A percentile compares a stretch with the other conserved stretches of the same genome.
Conservation (phyloP, 2,113 vertebrate genomes). For the Platichthys stellatus region DNA sequence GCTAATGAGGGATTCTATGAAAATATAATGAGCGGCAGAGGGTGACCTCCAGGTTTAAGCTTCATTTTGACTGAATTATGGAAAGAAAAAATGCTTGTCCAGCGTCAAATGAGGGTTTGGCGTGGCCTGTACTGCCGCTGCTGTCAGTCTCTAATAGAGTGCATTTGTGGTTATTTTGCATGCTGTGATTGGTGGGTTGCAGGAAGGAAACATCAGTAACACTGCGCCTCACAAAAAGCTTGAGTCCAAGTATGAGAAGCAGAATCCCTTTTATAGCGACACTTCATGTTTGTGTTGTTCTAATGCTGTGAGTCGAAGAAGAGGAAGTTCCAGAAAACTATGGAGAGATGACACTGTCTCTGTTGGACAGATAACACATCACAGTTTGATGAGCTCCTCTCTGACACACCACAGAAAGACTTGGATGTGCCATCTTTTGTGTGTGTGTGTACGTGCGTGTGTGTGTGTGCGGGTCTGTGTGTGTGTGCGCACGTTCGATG, state of each 20-base stretch:
- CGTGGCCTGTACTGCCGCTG: not conserved
- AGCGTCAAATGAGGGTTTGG: not conserved
- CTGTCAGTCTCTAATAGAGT: not conserved
- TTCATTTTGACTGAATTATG: not conserved
- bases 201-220: not conserved
- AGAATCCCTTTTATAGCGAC: not conserved
- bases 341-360: constrained; percentile 7
- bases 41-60: not conserved
- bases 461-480: not conserved
- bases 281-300: not conserved
- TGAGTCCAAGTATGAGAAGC: not conserved
- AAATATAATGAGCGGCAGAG: not conserved
- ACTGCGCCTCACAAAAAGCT: not conserved
- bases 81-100: not conserved
- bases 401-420: constrained; percentile 48
- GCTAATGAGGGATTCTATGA: not conserved
- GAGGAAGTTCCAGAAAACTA: constrained; percentile 28
- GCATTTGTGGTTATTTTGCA: not conserved
- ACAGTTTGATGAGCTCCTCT: constrained; percentile 34
- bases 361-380: constrained; percentile 19
- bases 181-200: not conserved
- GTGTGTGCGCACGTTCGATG: not conserved
- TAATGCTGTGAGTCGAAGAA: constrained; percentile 3
- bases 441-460: not conserved
- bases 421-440: not conserved